These are phyloP conservation scores for Tricholaema leucomelas DNA, from an alignment of 2,113 vertebrate genomes.

Conservation along the genomic window DNA sequence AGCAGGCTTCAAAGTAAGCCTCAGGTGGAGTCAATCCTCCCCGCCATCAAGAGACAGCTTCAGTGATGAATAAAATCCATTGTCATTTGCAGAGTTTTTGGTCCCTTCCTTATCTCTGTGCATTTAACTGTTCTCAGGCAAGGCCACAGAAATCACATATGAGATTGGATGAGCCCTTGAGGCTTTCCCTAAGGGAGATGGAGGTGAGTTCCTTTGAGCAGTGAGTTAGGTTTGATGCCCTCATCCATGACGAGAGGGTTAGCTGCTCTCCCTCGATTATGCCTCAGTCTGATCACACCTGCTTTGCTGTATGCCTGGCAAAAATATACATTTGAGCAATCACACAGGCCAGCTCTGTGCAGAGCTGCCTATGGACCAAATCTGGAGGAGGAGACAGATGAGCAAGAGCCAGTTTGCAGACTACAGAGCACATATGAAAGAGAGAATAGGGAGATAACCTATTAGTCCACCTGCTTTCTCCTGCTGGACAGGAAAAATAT, in stretches of 20 bases:
- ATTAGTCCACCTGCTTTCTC: background rate
- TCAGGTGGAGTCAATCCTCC: background rate
- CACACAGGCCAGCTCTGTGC: accelerated
- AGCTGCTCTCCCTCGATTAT: background rate
- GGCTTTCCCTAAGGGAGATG: background rate
- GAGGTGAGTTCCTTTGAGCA: background rate
- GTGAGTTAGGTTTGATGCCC: background rate
- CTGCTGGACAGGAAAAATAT: background rate
- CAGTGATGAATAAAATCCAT: background rate
- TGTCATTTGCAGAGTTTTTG: background rate
- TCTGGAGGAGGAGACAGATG: background rate
- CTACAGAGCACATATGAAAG: background rate
- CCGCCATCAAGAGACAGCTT: background rate
- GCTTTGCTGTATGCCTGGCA: background rate
- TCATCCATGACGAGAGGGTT: background rate
- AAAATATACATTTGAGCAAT: background rate
- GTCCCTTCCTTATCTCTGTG: background rate
- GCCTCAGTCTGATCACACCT: background rate
- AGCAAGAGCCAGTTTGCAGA: background rate
- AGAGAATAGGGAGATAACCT: background rate
- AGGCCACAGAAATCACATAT: background rate
- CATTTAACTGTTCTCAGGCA: accelerated
- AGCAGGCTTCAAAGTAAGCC: background rate
- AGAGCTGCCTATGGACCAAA: background rate
- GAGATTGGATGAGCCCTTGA: background rate